Evolutionary conservation across 2,888 invertebrate species (phyloP), one percentile per base, ranked within the genome.

Genomic region (Phengaris alcon): DNA sequence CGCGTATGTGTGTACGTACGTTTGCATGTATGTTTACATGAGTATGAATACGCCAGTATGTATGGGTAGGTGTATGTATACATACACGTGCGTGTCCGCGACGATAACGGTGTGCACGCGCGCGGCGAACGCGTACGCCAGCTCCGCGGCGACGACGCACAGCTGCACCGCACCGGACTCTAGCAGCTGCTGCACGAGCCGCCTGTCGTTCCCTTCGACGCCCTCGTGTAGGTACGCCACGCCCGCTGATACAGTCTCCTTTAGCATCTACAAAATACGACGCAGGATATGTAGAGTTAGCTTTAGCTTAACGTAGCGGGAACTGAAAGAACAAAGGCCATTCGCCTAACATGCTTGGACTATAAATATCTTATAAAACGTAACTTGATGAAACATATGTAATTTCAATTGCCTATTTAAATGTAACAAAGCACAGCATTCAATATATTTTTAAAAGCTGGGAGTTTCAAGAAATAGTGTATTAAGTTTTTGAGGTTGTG

Each of bases 181-280:
- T 85, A 99, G 97, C 75, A 99, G 93, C 87, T 98, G 97, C 84
- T 99, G 98, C 10, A 99, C 98, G 73, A 99, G 94, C 48, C 97
- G 96, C 74, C 97, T 95, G 93, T 99, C 99, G 70, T 95, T 95
- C 0, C 95, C 89, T 3, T 96, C 96, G 9, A 99, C 94, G 10
- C 99, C 99, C 93, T 98, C 99, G 89, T 99, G 99, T 74, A 99
- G 95, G 89, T 98, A 99, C 0, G 98, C 99, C 15, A 99, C 99
- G 51, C 99, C 99, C 84, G 98, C 98, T 0, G 96, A 95, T 0
- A 99, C 90, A 0, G 99, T 98, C 86, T 99, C 99, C 79, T 97
- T 97, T 74, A 99, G 87, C 77, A 97, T 97, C 95, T 96, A 86
- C 12, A 64, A 22, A 22, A 69, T 22, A 52, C 22, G 3, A 15